These are phyloP conservation scores for Lissonota sp. DNA, from an alignment of 2,888 invertebrate genomes.

Conservation along the genomic window DNA sequence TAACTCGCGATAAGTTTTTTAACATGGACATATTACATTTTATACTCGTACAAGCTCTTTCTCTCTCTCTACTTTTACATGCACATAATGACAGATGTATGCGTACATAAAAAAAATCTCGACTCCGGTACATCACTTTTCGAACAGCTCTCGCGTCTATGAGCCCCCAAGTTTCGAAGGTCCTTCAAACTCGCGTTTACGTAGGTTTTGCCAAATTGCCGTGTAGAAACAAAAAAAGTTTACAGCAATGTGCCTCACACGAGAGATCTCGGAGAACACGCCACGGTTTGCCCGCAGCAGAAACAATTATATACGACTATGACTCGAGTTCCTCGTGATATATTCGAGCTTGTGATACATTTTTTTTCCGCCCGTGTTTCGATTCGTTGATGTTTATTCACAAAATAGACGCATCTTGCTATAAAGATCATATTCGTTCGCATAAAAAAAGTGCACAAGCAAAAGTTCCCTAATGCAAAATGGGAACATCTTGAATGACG, in stretches of 20 bases:
- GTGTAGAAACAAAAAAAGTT: slow-evolving; percentile 75
- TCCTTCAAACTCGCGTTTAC: slow-evolving; percentile 75
- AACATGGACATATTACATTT: slow-evolving; percentile 77
- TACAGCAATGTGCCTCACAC: slow-evolving; percentile 46
- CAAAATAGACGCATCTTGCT: too few species aligned
- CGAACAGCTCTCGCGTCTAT: slow-evolving; percentile 60
- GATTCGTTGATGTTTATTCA: slow-evolving; percentile 24
- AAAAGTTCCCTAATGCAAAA: too few species aligned
- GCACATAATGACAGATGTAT: slow-evolving; percentile 12
- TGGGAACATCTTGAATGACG: too few species aligned
- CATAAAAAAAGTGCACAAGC: too few species aligned
- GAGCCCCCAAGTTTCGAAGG: slow-evolving; percentile 77
- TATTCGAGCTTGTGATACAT: slow-evolving; percentile 15
- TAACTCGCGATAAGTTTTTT: slow-evolving; percentile 75
- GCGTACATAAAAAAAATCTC: slow-evolving; percentile 1
- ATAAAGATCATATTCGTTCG: too few species aligned
- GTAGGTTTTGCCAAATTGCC: slow-evolving; percentile 78
- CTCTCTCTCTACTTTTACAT: slow-evolving; percentile 23
- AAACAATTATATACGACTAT: slow-evolving; percentile 24
- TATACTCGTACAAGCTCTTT: slow-evolving; percentile 37
- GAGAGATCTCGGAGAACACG: slow-evolving; percentile 6
- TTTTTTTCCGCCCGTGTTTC: slow-evolving; percentile 1
- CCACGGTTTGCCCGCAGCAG: neutral
- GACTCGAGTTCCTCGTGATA: slow-evolving; percentile 6
- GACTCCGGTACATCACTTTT: slow-evolving; percentile 52